Conservation (phyloP, 1,140 invertebrate genomes). For the Tetraneura akinire region DNA sequence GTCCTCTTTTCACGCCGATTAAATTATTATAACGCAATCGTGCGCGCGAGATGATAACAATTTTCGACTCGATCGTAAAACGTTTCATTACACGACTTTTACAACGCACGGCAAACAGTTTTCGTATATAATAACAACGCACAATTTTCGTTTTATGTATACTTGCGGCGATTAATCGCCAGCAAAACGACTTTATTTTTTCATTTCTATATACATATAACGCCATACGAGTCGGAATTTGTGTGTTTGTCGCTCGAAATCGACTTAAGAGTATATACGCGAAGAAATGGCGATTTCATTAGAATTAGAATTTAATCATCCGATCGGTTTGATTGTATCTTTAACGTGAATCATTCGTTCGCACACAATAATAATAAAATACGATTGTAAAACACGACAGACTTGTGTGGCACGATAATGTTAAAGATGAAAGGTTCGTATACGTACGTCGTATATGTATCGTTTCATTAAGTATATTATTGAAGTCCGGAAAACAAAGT, state of each 20-base stretch:
- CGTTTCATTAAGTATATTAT: background rate
- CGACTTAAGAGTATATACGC: too few relatives aligned
- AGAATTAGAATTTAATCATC: too few relatives aligned
- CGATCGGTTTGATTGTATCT: too few relatives aligned
- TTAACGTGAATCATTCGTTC: too few relatives aligned
- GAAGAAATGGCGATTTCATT: too few relatives aligned
- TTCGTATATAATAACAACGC: background rate
- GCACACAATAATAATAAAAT: too few relatives aligned
- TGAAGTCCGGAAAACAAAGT: background rate
- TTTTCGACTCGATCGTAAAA: background rate
- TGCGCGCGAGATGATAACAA: background rate
- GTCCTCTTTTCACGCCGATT: background rate
- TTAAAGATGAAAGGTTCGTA: background rate
- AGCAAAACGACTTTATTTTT: background rate
- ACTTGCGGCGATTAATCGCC: background rate
- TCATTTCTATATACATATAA: too few relatives aligned
- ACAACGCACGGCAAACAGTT: too few relatives aligned
- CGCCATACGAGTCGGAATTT: too few relatives aligned
- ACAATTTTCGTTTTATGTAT: background rate
- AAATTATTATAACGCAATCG: background rate
- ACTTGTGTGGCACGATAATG: background rate
- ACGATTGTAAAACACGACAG: too few relatives aligned
- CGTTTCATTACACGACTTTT: background rate
- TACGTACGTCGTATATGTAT: background rate
- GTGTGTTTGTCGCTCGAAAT: too few relatives aligned